Percentiles rank a stretch among this genome's conserved stretches.
phyloP scores from a whole-genome alignment of 2,888 invertebrate genomes.

The Synergus gifuensis region DNA sequence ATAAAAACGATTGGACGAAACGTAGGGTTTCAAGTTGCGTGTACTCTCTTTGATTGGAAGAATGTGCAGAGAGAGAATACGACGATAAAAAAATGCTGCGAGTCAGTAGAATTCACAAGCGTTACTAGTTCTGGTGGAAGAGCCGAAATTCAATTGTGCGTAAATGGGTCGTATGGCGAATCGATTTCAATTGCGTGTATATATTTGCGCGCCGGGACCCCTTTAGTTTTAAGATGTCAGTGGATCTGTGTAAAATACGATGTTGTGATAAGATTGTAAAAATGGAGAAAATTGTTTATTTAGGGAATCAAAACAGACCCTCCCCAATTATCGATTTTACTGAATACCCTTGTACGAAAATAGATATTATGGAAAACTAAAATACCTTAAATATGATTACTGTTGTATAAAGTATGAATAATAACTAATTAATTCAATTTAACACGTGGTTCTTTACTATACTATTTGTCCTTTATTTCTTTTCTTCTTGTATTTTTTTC shows the following conservation, averaged over 20 bases:
- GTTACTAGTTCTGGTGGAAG: constrained; percentile 68
- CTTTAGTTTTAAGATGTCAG: constrained; percentile 71
- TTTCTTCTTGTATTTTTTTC: constrained; percentile 14
- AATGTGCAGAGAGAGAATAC: constrained; percentile 18
- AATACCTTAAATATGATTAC: constrained; percentile 77
- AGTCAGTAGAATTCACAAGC: constrained; percentile 69
- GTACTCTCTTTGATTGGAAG: constrained; percentile 12
- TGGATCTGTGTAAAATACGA: constrained; percentile 76
- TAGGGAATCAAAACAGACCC: constrained; percentile 62
- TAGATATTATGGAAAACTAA: constrained; percentile 74
- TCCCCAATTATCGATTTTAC: constrained; percentile 67
- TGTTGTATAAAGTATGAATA: constrained; percentile 78
- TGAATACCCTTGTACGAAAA: constrained; percentile 73
- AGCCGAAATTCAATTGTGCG: constrained; percentile 34
- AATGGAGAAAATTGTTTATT: constrained; percentile 53
- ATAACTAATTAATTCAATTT: constrained; percentile 77
- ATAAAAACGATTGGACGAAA: constrained; percentile 36
- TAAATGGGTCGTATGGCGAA: constrained; percentile 49
- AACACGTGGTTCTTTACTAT: constrained; percentile 52
- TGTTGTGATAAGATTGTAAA: constrained; percentile 76
- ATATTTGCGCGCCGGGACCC: constrained; percentile 62
- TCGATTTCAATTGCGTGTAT: constrained; percentile 58
- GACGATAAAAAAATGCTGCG: constrained; percentile 39
- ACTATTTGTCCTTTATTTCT: constrained; percentile 20
- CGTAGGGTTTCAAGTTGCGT: constrained; percentile 52